A percentile compares a stretch with the other conserved stretches of the same genome.
phyloP scores from a whole-genome alignment of 2,113 vertebrate genomes.

The Capricornis sumatraensis region DNA sequence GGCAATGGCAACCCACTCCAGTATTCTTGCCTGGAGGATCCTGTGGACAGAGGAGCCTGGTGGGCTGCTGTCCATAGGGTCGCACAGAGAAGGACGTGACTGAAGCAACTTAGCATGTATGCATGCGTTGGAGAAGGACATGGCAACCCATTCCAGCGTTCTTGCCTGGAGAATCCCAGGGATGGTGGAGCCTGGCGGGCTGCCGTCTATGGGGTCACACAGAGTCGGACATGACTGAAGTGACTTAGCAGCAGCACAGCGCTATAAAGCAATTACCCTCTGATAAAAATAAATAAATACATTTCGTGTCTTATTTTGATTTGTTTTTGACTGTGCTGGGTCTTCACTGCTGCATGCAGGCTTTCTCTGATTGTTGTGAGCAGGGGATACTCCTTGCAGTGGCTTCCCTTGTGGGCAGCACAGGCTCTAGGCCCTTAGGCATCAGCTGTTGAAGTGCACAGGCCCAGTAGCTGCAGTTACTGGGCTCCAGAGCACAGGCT shows the following conservation, averaged over 20 bases:
- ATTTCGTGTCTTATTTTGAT: neutral
- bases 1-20: neutral
- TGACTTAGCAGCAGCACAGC: fast-evolving
- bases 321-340: neutral
- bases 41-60: neutral
- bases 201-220: neutral
- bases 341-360: neutral
- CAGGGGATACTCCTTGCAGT: neutral
- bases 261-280: neutral
- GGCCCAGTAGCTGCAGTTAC: neutral
- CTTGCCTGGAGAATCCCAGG: neutral
- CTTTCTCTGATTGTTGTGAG: neutral
- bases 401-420: neutral
- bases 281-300: neutral
- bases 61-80: neutral
- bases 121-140: neutral
- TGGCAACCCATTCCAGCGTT: neutral
- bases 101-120: neutral
- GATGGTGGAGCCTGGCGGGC: neutral
- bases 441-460: neutral
- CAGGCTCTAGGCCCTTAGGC: neutral
- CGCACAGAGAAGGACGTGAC: fast-evolving
- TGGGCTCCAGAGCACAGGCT: neutral
- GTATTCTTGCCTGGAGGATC: neutral
- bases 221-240: fast-evolving